Conservation (phyloP, 2,113 vertebrate species). For the Paracanthobrama guichenoti region DNA sequence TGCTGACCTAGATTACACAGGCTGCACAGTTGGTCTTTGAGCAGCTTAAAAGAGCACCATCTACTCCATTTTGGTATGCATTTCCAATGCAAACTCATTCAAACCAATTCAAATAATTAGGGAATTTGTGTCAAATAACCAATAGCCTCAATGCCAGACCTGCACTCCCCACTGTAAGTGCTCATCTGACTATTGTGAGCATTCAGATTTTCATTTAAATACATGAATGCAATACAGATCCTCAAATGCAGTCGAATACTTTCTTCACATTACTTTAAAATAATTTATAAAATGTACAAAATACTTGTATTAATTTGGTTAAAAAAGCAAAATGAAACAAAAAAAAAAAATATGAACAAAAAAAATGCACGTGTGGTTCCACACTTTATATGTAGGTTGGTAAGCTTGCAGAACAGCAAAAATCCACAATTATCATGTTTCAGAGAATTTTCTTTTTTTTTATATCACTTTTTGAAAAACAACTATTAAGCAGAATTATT, state of each 20-base stretch:
- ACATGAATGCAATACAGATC: neutral
- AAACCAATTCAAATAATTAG: constrained; percentile 40
- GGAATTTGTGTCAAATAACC: constrained; percentile 30
- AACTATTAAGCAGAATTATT: neutral
- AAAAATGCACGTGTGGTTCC: neutral
- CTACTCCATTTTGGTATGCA: neutral
- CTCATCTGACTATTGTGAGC: neutral
- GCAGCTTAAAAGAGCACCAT: constrained; percentile 27
- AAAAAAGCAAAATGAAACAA: neutral
- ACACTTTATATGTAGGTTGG: neutral
- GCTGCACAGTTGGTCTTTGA: neutral
- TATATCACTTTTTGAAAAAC: neutral
- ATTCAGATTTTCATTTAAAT: neutral
- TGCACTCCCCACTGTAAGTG: neutral
- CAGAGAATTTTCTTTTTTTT: neutral
- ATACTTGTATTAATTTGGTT: neutral
- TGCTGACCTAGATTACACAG: constrained; percentile 16
- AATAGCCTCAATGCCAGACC: constrained; percentile 15
- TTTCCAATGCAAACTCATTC: constrained; percentile 29
- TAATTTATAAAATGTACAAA: neutral
- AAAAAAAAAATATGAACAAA: neutral
- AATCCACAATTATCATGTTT: neutral
- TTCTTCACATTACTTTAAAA: neutral
- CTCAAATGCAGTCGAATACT: neutral
- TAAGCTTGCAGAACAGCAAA: neutral